Evolutionary conservation across 2,797 vertebrate genomes (phyloP).

Genomic region (Sylvilagus floridanus): DNA sequence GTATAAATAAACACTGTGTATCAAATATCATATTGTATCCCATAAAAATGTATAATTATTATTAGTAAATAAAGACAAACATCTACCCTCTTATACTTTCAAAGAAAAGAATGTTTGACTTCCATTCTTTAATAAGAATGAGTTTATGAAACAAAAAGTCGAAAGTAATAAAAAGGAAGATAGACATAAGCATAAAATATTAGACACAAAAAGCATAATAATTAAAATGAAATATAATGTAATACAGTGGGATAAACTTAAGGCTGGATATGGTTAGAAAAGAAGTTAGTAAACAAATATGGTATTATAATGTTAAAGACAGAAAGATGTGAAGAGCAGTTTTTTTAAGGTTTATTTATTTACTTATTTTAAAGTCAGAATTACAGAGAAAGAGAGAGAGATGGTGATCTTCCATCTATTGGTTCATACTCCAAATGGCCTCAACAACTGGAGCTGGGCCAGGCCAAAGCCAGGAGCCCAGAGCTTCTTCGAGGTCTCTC

Average conservation of each 20-base stretch:
- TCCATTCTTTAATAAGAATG: background rate
- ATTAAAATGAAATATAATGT: background rate
- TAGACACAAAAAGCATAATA: background rate
- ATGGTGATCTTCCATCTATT: no score
- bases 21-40: no score
- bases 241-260: background rate
- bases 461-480: no score
- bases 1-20: no score
- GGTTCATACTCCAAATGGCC: no score
- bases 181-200: background rate
- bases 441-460: no score
- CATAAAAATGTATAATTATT: no score
- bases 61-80: no score
- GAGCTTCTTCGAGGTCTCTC: no score
- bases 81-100: background rate
- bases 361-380: no score
- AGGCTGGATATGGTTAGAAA: background rate
- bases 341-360: no score
- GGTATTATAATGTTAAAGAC: background rate
- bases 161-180: background rate
- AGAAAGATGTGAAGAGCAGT: background rate
- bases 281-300: background rate
- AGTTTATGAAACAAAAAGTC: background rate
- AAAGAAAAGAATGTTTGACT: background rate
- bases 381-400: no score